Evolutionary conservation across 2,888 invertebrate genomes (phyloP), one percentile per base, ranked within the genome.

Genomic region (Lithophane leautieri): DNA sequence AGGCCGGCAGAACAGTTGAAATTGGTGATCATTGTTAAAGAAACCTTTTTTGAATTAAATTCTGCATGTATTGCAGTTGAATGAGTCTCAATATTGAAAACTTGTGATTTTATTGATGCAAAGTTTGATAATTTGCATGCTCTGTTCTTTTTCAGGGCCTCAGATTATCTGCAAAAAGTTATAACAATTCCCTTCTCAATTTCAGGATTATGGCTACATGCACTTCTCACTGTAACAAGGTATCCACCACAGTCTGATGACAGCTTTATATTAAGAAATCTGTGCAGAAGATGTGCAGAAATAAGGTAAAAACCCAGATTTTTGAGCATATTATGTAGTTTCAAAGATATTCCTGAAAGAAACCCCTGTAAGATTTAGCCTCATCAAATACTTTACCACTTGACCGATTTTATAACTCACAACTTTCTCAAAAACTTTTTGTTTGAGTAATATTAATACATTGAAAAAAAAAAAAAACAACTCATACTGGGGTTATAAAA

Each of bases 171-270:
- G 19, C 0, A 16, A 0, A 47, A 34, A 44, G 0, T 11, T 25
- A 25, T 14, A 56, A 14, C 4, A 40, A 28, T 28, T 66, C 44
- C 12, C 12, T 70, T 60, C 12, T 25, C 0, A 54, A 54, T 93
- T 94, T 68, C 91, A 97, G 98, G 98, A 42, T 96, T 96, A 90
- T 98, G 98, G 98, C 95, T 98, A 42, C 98, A 98, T 94, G 97
- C 98, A 0, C 93, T 98, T 67, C 90, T 98, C 67, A 97, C 97
- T 11, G 97, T 97, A 81, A 92, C 97, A 54, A 97, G 97, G 89
- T 96, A 97, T 79, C 98, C 98, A 0, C 92, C 98, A 14, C 95
- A 97, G 63, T 97, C 98, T 3, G 97, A 98, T 78, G 97, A 97
- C n/a, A 97, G 97, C 90, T 97, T 97, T 60, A 95, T 97, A 78